Evolutionary conservation across 1,140 invertebrate genomes (phyloP).

Genomic region (Sinella curviseta): DNA sequence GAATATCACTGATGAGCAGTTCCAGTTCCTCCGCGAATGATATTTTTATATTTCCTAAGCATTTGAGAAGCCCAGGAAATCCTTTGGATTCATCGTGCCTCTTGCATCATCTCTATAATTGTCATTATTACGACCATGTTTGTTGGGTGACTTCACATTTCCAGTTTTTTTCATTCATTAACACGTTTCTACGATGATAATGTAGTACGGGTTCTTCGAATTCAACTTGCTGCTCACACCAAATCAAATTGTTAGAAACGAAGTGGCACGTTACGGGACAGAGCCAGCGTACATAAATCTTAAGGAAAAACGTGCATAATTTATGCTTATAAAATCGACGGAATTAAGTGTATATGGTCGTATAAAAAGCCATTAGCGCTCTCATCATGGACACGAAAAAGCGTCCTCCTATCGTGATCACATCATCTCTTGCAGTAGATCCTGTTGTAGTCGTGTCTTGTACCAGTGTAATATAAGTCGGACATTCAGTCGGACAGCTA

Average conservation of each 20-base stretch:
- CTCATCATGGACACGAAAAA: neutral
- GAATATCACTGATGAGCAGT: too few relatives aligned
- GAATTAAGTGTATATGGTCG: neutral
- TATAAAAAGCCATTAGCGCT: neutral
- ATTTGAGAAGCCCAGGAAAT: too few relatives aligned
- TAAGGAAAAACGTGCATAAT: neutral
- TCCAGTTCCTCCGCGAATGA: too few relatives aligned
- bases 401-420: neutral
- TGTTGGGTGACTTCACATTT: neutral
- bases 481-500: neutral
- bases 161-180: neutral
- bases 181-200: neutral
- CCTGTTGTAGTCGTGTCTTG: neutral
- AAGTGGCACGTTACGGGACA: too few relatives aligned
- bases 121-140: neutral
- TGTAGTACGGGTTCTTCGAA: too few relatives aligned
- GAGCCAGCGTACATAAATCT: neutral
- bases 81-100: neutral
- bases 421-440: neutral
- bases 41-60: too few relatives aligned
- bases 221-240: too few relatives aligned
- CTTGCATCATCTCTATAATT: neutral
- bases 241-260: too few relatives aligned
- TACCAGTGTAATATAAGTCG: neutral
- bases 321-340: neutral